Percentiles rank a stretch among this genome's conserved stretches.
phyloP scores from a whole-genome alignment of 2,797 vertebrate genomes.

The Microcaecilia unicolor region DNA sequence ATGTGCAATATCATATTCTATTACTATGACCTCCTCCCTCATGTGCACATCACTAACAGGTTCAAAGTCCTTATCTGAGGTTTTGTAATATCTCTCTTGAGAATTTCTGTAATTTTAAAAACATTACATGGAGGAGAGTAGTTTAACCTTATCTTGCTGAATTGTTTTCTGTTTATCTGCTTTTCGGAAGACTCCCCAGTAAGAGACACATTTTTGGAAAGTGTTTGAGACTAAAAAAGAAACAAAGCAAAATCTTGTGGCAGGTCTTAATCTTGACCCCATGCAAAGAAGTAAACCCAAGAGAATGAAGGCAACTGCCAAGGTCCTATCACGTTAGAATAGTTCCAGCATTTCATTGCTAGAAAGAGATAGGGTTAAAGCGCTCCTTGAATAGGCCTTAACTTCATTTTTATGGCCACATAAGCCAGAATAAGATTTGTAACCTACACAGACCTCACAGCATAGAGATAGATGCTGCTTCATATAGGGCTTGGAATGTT shows the following conservation, averaged over 20 bases:
- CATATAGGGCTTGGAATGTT: constrained; percentile 1
- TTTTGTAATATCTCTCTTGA: background rate
- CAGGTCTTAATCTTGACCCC: constrained; percentile 14
- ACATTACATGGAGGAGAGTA: background rate
- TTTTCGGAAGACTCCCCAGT: background rate
- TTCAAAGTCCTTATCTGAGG: background rate
- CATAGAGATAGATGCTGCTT: constrained; percentile 19
- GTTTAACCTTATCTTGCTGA: background rate
- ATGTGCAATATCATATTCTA: background rate
- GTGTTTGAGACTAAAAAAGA: constrained; percentile 4
- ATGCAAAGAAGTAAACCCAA: constrained; percentile 24
- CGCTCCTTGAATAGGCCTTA: constrained; percentile 28
- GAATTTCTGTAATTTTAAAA: constrained; percentile 6
- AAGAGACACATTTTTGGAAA: constrained; percentile 12
- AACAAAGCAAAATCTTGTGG: constrained; percentile 15
- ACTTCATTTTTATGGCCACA: constrained; percentile 9
- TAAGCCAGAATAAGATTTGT: constrained; percentile 13
- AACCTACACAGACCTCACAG: constrained; percentile 4
- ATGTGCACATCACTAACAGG: background rate
- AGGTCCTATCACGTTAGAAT: constrained; percentile 15
- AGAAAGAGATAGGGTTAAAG: no score
- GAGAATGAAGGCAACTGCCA: constrained; percentile 19
- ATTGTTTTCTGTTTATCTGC: background rate
- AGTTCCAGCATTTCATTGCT: constrained; percentile 13
- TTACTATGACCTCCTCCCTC: background rate